A percentile compares a stretch with the other conserved stretches of the same genome.
Evolutionary conservation across 2,888 invertebrate species (phyloP).

Genomic region (Hymenopus coronatus): DNA sequence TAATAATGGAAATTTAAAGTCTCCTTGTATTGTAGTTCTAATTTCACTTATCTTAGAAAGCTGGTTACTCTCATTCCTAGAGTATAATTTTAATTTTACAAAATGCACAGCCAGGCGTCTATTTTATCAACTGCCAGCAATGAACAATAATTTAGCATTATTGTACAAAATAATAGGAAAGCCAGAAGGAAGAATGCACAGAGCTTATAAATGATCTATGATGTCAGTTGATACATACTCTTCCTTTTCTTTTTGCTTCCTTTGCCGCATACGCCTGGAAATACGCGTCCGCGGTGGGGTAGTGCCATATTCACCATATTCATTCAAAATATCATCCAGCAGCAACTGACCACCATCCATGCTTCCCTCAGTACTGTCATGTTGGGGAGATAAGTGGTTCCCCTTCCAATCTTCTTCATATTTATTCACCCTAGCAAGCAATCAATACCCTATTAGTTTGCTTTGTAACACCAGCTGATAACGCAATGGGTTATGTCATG

Average conservation of each 20-base stretch:
- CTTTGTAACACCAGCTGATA: not conserved
- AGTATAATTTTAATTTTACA: too few species aligned
- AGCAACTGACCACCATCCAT: constrained; percentile 23
- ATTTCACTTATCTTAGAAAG: too few species aligned
- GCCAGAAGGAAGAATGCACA: too few species aligned
- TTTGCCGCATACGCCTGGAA: constrained; percentile 51
- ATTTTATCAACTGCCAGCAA: too few species aligned
- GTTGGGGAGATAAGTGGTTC: constrained; percentile 10
- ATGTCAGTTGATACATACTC: not conserved
- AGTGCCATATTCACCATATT: constrained; percentile 63
- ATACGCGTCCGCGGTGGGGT: constrained; percentile 78
- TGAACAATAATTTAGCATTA: too few species aligned
- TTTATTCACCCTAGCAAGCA: not conserved
- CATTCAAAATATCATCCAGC: constrained; percentile 37
- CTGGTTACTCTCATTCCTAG: too few species aligned
- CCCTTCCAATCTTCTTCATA: not conserved
- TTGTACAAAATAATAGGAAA: too few species aligned
- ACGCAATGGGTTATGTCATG: not conserved
- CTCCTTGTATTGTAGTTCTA: too few species aligned
- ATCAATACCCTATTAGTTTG: not conserved
- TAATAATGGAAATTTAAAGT: too few species aligned
- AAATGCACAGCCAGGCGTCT: too few species aligned
- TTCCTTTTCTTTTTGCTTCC: constrained; percentile 47
- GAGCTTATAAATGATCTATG: not conserved
- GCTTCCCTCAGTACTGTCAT: constrained; percentile 30